phyloP scores from a whole-genome alignment of 64 coral and sea anemone genomes.

The Porites australiensis region DNA sequence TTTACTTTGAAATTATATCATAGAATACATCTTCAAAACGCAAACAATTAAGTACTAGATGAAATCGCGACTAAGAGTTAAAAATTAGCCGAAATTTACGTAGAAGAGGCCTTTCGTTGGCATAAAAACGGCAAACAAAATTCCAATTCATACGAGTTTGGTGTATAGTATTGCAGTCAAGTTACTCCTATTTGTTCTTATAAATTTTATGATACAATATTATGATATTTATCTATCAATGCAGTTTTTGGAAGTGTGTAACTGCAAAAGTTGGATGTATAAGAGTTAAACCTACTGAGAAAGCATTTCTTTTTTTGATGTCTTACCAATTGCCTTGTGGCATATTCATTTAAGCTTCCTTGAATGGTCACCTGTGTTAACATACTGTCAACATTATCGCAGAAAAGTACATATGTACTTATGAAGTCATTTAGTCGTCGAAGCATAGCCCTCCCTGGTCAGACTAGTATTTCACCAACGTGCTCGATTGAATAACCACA shows the following conservation, averaged over 20 bases:
- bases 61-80: background rate
- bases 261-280: background rate
- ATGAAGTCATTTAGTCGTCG: too few species aligned
- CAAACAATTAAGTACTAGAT: background rate
- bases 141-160: background rate
- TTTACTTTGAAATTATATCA: background rate
- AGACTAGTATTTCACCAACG: background rate
- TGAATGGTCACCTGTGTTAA: too few species aligned
- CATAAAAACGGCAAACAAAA: background rate
- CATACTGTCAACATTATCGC: too few species aligned
- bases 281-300: background rate
- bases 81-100: background rate
- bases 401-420: too few species aligned
- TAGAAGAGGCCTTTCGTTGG: background rate
- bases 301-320: background rate
- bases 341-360: too few species aligned
- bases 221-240: conserved; percentile 23
- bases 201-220: conserved; percentile 1
- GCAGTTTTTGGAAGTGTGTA: background rate
- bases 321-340: too few species aligned
- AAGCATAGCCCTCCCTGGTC: background rate
- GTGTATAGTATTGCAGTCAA: background rate
- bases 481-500: too few species aligned
- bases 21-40: background rate
- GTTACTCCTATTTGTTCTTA: background rate